Evolutionary conservation across 2,888 invertebrate species (phyloP), one percentile per base, ranked within the genome.

Genomic region (Plemyria rubiginata): DNA sequence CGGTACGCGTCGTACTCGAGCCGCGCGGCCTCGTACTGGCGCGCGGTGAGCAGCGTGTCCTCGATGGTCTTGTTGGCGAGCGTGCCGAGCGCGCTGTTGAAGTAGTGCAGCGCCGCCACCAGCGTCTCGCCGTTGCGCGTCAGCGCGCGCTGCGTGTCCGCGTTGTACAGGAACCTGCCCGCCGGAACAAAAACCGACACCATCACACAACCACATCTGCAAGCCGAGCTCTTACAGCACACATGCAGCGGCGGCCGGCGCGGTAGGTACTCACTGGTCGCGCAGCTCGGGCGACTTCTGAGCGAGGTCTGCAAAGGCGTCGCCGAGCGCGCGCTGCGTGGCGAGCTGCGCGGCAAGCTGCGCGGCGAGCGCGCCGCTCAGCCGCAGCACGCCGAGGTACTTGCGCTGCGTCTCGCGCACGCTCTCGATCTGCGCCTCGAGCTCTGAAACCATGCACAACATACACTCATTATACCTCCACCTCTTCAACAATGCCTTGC

Each of bases 1-100:
- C 99, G 96, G 89, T 99, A 99, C 52, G 99, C 99, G 94, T 99
- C 99, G 87, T 98, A 99, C 87, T 99, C 99, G n/a, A n/a, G n/a
- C n/a, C n/a, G n/a, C n/a, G 94, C 94, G 0, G 94, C 94, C 76
- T 95, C 95, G 75, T 94, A 95, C 80, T 94, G 94, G 41, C 94
- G 86, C 72, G 94, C 90, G 61, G 94, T 94, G 79, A 97, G 96
- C 71, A 95, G 80, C 38, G 95, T 99, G 87, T 99, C 99, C 86
- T 99, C 99, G 86, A 99, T 99, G 48, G 99, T 99, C 93, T 99
- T 99, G 92, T 98, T 97, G 89, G 98, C 98, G 77, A 99, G 94
- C 15, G 99, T 99, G 89, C 97, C 97, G 57, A 99, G 96, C 32
- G 98, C 97, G 54, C 97, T 98, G 79, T 97, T 97, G 93, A 99